Conservation (phyloP, 1,140 invertebrate species). For the Tigriopus japonicus region DNA sequence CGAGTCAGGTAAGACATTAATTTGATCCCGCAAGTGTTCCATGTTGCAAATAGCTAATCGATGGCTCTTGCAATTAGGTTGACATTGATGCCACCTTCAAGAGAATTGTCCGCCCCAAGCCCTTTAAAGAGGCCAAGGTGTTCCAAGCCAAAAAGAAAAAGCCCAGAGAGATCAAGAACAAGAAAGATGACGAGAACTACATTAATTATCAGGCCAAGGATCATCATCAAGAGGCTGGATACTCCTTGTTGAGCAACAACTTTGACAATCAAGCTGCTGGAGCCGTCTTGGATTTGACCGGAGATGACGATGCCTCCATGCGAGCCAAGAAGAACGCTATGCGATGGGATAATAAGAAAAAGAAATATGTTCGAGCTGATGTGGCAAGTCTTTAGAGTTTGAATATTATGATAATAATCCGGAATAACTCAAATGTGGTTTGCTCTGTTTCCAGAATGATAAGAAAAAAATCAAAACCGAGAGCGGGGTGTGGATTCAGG, state of each 20-base stretch:
- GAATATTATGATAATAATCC: too few species aligned
- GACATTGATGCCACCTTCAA: constrained; percentile 20
- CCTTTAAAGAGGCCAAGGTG: not conserved
- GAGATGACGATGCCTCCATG: constrained; percentile 46
- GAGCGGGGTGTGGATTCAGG: constrained; percentile 78
- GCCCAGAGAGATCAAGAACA: constrained; percentile 27
- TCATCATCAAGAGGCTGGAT: constrained; percentile 71
- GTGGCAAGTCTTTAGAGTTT: too few species aligned
- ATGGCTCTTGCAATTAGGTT: too few species aligned
- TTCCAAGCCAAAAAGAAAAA: constrained; percentile 18
- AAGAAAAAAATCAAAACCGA: constrained; percentile 76
- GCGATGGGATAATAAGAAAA: constrained; percentile 75
- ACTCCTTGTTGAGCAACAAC: constrained; percentile 40
- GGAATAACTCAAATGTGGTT: too few species aligned
- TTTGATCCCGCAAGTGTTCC: too few species aligned
- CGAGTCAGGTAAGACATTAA: too few species aligned
- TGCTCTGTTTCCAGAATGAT: constrained; percentile 28
- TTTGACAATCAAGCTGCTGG: constrained; percentile 50
- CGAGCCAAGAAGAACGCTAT: constrained; percentile 37
- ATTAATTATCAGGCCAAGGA: constrained; percentile 68
- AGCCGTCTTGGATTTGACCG: constrained; percentile 54
- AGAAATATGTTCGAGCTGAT: constrained; percentile 63
- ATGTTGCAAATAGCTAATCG: too few species aligned
- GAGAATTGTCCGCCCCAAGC: constrained; percentile 16
- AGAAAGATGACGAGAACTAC: constrained; percentile 52